Evolutionary conservation across 2,113 vertebrate genomes (phyloP).

Genomic region (Podarcis muralis): DNA sequence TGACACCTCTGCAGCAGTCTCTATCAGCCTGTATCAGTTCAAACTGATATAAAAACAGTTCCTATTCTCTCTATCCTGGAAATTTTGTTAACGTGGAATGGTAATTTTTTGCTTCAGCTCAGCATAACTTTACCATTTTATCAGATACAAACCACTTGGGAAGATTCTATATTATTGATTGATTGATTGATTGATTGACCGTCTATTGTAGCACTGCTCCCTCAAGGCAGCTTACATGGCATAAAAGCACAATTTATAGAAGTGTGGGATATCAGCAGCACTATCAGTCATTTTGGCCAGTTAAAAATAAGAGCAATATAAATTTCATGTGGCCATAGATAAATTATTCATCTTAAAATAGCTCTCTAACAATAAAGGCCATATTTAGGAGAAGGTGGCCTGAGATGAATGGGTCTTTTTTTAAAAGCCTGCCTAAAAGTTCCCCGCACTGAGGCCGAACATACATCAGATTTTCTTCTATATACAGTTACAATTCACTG

Average conservation of each 20-base stretch:
- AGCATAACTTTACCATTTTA: neutral
- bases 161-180: neutral
- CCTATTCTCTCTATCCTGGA: neutral
- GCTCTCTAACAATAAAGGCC: neutral
- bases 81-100: neutral
- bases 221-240: too few species aligned
- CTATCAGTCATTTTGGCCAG: neutral
- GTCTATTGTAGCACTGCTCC: too few species aligned
- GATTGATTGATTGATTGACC: too few species aligned
- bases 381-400: neutral
- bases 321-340: neutral
- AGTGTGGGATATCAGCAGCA: too few species aligned
- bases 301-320: neutral
- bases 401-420: neutral
- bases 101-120: neutral
- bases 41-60: too few species aligned
- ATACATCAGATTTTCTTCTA: neutral
- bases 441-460: neutral
- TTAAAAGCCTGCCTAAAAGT: neutral
- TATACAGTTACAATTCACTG: slow-evolving; percentile 11
- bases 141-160: neutral
- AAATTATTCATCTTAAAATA: neutral
- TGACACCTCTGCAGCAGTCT: too few species aligned
- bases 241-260: neutral
- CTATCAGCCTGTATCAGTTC: too few species aligned